Percentiles rank a stretch among this genome's conserved stretches.
Evolutionary conservation across 1,140 invertebrate species (phyloP).

Genomic region (Pachyrhynchus sulphureomaculatus): DNA sequence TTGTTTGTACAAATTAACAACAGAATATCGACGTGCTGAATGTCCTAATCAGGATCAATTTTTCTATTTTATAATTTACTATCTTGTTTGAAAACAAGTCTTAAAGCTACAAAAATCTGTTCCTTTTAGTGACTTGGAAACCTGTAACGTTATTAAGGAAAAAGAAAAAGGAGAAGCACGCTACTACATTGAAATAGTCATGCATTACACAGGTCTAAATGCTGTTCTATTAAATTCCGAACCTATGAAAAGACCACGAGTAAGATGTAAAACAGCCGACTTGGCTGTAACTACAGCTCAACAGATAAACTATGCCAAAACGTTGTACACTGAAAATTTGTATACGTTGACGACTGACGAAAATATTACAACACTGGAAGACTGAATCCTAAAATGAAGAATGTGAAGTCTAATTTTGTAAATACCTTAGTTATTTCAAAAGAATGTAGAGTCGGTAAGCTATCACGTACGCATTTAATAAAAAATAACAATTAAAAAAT

Average conservation of each 20-base stretch:
- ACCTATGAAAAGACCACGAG: conserved; percentile 69
- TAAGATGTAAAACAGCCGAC: conserved; percentile 77
- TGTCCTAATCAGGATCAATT: too few species aligned
- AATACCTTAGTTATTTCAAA: too few species aligned
- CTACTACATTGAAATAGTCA: conserved; percentile 78
- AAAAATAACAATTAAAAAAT: too few species aligned
- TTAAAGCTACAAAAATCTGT: too few species aligned
- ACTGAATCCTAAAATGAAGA: conserved; percentile 43
- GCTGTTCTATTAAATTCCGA: conserved; percentile 54
- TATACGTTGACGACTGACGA: conserved; percentile 56
- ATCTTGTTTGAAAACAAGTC: too few species aligned
- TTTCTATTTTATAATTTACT: too few species aligned
- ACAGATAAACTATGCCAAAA: conserved; percentile 80
- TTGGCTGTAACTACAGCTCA: conserved; percentile 75
- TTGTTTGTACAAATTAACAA: neutral
- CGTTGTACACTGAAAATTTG: conserved; percentile 77
- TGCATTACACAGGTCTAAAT: conserved; percentile 57
- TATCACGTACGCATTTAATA: too few species aligned
- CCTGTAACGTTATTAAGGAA: conserved; percentile 59
- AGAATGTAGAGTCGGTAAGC: too few species aligned
- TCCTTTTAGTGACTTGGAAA: conserved; percentile 60
- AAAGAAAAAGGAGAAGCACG: conserved; percentile 53
- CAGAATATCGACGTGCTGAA: neutral
- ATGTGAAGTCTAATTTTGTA: too few species aligned
- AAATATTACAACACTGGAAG: conserved; percentile 45